Percentiles rank a stretch among this genome's conserved stretches.
Evolutionary conservation across 2,888 invertebrate genomes (phyloP).

Genomic region (Stegana nigrithorax): DNA sequence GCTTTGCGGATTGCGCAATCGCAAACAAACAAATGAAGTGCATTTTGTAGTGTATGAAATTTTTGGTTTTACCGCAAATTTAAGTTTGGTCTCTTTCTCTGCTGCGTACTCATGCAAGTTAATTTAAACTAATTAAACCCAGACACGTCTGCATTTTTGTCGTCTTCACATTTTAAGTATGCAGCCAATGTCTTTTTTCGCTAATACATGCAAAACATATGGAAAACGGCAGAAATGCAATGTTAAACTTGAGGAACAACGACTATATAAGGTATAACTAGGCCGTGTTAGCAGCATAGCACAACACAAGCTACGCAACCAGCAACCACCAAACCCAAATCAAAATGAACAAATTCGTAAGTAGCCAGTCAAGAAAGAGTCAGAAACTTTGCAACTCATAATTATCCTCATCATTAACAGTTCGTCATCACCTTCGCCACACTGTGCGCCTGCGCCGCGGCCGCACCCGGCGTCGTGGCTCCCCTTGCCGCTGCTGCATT

Average conservation of each 20-base stretch:
- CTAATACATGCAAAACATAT: background rate
- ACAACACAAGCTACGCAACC: conserved; percentile 29
- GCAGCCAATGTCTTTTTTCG: background rate
- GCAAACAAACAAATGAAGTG: no score
- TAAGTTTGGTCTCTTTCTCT: no score
- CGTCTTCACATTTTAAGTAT: background rate
- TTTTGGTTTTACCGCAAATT: no score
- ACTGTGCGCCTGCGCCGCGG: conserved; percentile 47
- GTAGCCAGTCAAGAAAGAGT: conserved; percentile 27
- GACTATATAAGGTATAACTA: conserved; percentile 50
- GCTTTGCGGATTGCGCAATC: no score
- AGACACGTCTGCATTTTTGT: conserved; percentile 2
- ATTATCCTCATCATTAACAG: conserved; percentile 31
- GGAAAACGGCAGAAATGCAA: conserved; percentile 14
- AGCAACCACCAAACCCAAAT: conserved; percentile 30
- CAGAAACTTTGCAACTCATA: background rate
- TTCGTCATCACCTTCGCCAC: conserved; percentile 47
- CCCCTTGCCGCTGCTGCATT: conserved; percentile 36
- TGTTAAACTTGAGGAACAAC: conserved; percentile 4
- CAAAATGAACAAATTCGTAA: conserved; percentile 62
- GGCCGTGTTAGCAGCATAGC: conserved; percentile 26
- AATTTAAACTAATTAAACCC: background rate
- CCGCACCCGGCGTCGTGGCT: conserved; percentile 48
- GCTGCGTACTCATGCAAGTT: no score
- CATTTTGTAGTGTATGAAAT: no score